Conservation (phyloP, 2,113 vertebrate genomes). For the Chrysemys picta region DNA sequence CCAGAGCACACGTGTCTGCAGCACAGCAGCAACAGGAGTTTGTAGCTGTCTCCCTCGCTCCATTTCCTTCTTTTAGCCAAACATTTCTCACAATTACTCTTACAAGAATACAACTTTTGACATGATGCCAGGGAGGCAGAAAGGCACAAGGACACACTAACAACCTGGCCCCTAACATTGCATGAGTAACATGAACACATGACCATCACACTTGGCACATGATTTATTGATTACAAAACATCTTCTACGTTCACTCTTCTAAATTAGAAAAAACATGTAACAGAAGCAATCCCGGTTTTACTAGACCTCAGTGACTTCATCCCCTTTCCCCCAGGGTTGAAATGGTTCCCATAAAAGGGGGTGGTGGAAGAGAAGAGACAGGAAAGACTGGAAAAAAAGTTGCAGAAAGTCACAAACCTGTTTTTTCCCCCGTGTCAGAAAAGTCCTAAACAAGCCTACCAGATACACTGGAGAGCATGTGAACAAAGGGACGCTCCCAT, state of each 20-base stretch:
- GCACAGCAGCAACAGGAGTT: background rate
- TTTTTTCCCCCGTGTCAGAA: conserved; percentile 9
- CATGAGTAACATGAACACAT: background rate
- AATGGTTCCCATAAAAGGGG: background rate
- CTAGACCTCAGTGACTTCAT: background rate
- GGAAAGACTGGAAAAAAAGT: background rate
- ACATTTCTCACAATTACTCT: background rate
- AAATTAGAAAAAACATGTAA: background rate
- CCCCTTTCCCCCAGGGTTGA: background rate
- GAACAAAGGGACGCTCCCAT: background rate
- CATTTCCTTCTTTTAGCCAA: background rate
- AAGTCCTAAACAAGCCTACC: background rate
- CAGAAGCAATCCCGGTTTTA: background rate
- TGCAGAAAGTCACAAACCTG: background rate
- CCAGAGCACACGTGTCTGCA: background rate
- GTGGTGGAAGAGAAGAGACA: background rate
- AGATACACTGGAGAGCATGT: background rate
- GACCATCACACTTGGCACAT: background rate
- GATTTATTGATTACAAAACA: background rate
- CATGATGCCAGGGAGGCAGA: background rate
- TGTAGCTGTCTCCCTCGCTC: background rate
- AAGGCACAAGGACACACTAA: background rate
- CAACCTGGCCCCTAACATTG: background rate
- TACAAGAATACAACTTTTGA: conserved; percentile 5
- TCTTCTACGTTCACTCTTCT: accelerated